Conservation (phyloP, 2,888 invertebrate genomes). For the Rhynchonema sp. region DNA sequence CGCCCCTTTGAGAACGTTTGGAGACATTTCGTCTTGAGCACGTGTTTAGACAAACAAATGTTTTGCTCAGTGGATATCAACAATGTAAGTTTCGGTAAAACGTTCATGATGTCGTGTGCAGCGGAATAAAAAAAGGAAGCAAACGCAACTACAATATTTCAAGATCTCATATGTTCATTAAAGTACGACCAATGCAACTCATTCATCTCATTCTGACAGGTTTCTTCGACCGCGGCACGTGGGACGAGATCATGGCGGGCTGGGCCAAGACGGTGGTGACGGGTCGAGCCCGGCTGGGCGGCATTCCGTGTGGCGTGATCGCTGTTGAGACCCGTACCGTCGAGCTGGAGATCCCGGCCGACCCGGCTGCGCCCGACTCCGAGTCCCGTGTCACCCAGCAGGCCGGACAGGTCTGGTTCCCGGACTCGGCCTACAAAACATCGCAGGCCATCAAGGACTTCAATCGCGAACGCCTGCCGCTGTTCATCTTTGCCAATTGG, state of each 20-base stretch:
- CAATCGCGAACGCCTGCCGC: slow-evolving; percentile 70
- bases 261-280: slow-evolving; percentile 94
- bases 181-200: no score
- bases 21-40: no score
- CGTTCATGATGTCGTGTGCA: no score
- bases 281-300: slow-evolving; percentile 67
- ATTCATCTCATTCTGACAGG: no score
- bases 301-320: slow-evolving; percentile 87
- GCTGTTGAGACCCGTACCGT: slow-evolving; percentile 91
- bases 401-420: slow-evolving; percentile 58
- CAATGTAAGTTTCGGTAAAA: no score
- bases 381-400: slow-evolving; percentile 75
- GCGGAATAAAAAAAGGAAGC: no score
- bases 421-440: slow-evolving; percentile 96
- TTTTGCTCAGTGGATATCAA: no score
- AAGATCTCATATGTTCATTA: no score
- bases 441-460: slow-evolving; percentile 95
- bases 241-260: slow-evolving; percentile 67
- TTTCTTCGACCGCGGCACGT: slow-evolving; percentile 61
- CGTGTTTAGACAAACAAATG: no score
- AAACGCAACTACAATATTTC: no score
- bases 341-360: slow-evolving; percentile 80
- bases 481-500: slow-evolving; percentile 98
- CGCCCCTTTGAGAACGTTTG: no score
- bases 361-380: slow-evolving; percentile 91